Evolutionary conservation across 2,888 invertebrate species (phyloP).

Genomic region (Eristalinus aeneus): DNA sequence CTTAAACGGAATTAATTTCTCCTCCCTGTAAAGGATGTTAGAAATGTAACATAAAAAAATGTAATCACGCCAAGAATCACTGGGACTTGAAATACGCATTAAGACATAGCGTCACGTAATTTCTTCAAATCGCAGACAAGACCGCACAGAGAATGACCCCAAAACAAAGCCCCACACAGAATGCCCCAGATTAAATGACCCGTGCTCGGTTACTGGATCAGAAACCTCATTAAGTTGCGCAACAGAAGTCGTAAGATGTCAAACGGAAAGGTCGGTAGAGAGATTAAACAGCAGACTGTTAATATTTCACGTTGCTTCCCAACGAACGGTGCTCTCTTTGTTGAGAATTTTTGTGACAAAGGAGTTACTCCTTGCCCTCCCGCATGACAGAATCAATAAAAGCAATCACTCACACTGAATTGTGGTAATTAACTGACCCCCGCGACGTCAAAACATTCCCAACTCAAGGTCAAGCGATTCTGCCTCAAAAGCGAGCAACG

Average conservation of each 20-base stretch:
- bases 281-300: background rate
- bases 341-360: no score
- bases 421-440: background rate
- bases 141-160: background rate
- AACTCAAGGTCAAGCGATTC: background rate
- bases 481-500: background rate
- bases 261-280: background rate
- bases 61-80: background rate
- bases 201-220: background rate
- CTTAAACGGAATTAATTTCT: no score
- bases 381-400: background rate
- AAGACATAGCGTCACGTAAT: background rate
- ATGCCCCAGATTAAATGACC: background rate
- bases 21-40: no score
- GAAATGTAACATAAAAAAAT: no score
- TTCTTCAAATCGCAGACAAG: background rate
- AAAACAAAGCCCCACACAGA: background rate
- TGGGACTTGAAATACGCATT: background rate
- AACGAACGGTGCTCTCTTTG: background rate
- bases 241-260: background rate
- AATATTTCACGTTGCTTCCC: no score
- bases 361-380: no score
- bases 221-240: background rate
- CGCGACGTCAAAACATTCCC: background rate
- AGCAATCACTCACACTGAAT: background rate